Evolutionary conservation across 2,797 vertebrate genomes (phyloP), one percentile per base, ranked within the genome.

Genomic region (Morus bassanus): DNA sequence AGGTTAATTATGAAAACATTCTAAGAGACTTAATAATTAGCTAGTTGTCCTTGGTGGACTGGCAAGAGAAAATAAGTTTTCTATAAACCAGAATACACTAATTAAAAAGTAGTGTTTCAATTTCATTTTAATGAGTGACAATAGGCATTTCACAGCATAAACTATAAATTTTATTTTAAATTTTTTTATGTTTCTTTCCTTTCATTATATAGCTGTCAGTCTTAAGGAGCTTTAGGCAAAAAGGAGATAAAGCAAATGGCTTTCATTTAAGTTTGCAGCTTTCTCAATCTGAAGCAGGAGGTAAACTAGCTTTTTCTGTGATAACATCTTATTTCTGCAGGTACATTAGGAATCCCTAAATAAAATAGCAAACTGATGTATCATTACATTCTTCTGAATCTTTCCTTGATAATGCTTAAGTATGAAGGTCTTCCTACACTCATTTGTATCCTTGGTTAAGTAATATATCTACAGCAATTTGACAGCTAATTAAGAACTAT

Each of bases 1-100:
- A 96, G 65, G 77, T 91, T 98, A 97, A 98, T 97, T 97, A 94
- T 74, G 79, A 96, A 83, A 95, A 57, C 54, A 64, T 41, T 96
- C 48, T 46, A 92, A 68, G 68, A 84, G 59, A 87, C 65, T 93
- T 85, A 95, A 59, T 88, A 96, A 93, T 88, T 64, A 95, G 72
- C 21, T 76, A 89, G 92, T 59, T 82, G 70, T 45, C 63, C 78
- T 81, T 51, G 11, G 59, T 91, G 69, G 88, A 92, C 73, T 78
- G 73, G 37, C 23, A 94, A 64, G 28, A 67, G 45, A 95, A 95
- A 93, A 45, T 76, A 91, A 76, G 21, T 39, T 92, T 84, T 89
- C 83, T 65, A 65, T 50, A 95, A 33, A 91, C 93, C 54, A 95
- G 60, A 95, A 94, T 88, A 85, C 57, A 92, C 24, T 28, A 95